A percentile compares a stretch with the other conserved stretches of the same genome.
Evolutionary conservation across 2,888 invertebrate genomes (phyloP).

Genomic region (Melanophora roralis): DNA sequence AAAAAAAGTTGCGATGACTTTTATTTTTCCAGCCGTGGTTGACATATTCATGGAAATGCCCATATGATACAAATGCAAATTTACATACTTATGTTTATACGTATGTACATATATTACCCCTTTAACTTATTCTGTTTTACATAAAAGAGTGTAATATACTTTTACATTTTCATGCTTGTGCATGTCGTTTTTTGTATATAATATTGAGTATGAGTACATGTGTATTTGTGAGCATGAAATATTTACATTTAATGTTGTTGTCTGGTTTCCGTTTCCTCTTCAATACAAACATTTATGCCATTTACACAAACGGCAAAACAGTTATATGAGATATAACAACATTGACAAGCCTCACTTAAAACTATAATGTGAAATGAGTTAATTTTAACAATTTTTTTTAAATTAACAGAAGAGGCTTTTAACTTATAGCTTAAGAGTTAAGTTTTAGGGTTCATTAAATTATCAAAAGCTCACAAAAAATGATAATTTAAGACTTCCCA

Average conservation of each 20-base stretch:
- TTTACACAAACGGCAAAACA: neutral
- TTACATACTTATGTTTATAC: no score
- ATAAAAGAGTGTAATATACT: neutral
- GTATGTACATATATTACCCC: neutral
- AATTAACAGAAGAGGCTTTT: no score
- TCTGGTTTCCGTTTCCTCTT: conserved; percentile 69
- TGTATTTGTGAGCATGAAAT: neutral
- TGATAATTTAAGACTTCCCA: no score
- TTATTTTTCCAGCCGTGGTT: no score
- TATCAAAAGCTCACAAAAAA: no score
- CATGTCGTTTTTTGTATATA: neutral
- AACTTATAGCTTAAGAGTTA: no score
- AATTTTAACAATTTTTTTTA: no score
- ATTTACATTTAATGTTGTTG: conserved; percentile 64
- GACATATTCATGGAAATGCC: no score
- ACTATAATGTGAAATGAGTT: neutral
- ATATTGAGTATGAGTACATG: neutral
- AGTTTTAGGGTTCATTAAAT: no score
- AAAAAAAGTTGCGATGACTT: no score
- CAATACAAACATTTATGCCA: conserved; percentile 31
- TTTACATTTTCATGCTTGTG: neutral
- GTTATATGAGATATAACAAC: neutral
- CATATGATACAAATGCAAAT: no score
- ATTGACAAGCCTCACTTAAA: neutral
- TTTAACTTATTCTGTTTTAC: neutral